Conservation (phyloP, 2,113 vertebrate species). For the Myotis brandtii region DNA sequence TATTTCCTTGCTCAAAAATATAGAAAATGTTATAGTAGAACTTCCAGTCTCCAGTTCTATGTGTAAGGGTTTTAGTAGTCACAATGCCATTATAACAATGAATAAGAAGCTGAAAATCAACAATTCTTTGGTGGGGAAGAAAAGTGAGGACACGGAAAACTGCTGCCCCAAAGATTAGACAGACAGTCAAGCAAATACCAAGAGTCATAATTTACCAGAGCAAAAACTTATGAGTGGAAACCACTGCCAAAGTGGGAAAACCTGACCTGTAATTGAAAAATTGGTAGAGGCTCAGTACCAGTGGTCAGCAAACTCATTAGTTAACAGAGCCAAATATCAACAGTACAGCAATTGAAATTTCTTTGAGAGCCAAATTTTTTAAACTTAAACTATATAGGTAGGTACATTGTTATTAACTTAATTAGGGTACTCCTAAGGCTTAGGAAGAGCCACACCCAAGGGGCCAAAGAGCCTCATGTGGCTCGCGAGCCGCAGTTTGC, state of each 20-base stretch:
- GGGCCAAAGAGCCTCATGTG: no score
- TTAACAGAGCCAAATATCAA: no score
- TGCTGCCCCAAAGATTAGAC: neutral
- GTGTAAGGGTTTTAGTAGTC: neutral
- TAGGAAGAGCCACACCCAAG: no score
- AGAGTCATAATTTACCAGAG: neutral
- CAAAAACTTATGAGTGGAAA: neutral
- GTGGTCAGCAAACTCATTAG: no score
- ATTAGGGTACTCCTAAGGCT: no score
- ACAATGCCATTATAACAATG: neutral
- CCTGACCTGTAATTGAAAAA: neutral
- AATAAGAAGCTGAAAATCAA: neutral
- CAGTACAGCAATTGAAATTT: no score
- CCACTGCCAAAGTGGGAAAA: neutral
- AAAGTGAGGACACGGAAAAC: neutral
- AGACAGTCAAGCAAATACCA: neutral
- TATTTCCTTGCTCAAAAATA: neutral
- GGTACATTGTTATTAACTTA: no score
- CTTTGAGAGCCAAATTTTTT: no score
- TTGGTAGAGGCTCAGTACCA: neutral
- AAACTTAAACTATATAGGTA: no score
- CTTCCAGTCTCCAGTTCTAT: neutral
- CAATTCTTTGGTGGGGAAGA: neutral
- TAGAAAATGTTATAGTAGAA: neutral
- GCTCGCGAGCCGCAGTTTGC: no score